These are phyloP conservation scores for Limosa lapponica DNA, from an alignment of 2,797 vertebrate species.

Conservation along the genomic window DNA sequence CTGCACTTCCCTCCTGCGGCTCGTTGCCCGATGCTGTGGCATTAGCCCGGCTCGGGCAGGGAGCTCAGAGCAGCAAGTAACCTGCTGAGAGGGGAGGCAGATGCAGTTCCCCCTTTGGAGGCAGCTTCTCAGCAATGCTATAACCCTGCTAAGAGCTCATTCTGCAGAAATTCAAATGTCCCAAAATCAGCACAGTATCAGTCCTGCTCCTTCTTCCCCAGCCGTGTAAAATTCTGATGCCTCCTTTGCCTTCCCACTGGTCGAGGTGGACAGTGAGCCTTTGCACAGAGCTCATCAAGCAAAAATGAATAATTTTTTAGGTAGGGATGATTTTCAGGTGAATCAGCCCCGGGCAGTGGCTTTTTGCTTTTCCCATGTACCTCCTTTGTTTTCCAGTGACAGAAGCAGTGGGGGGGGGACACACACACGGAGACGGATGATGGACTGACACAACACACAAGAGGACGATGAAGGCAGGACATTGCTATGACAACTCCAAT, in stretches of 20 bases:
- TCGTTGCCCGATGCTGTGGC: not conserved
- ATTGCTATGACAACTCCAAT: constrained; percentile 22
- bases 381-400: not conserved
- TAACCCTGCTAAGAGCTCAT: not conserved
- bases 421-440: no score
- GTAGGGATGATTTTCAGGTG: not conserved
- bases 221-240: not conserved
- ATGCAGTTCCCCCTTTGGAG: not conserved
- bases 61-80: not conserved
- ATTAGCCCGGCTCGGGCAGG: not conserved
- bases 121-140: not conserved
- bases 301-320: not conserved
- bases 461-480: not conserved
- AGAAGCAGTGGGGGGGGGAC: not conserved
- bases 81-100: not conserved
- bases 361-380: not conserved
- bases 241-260: fast-evolving
- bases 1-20: fast-evolving
- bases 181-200: not conserved
- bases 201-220: not conserved
- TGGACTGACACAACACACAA: no score
- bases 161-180: not conserved
- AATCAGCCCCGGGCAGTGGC: not conserved
- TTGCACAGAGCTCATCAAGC: not conserved
- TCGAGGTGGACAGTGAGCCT: fast-evolving